A percentile compares a stretch with the other conserved stretches of the same genome.
Evolutionary conservation across 2,797 vertebrate genomes (phyloP).

Genomic region (Anguilla anguilla): DNA sequence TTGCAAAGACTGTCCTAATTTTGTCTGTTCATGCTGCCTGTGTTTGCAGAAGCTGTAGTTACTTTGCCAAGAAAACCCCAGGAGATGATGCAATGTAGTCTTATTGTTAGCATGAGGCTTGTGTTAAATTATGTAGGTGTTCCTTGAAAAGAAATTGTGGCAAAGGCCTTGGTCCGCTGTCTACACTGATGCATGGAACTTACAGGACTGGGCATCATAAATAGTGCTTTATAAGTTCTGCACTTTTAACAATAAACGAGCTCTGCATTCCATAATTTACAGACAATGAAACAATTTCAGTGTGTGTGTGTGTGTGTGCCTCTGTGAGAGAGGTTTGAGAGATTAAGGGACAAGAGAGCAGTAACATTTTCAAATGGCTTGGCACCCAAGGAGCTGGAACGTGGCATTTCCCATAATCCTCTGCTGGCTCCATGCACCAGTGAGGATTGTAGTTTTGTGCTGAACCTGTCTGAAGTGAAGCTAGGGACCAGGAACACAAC

Average conservation of each 20-base stretch:
- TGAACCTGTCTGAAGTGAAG: not conserved
- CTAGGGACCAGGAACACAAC: not conserved
- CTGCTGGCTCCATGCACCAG: not conserved
- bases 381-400: not conserved
- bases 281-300: not conserved
- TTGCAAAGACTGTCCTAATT: not conserved
- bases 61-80: not conserved
- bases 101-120: not conserved
- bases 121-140: not conserved
- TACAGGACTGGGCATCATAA: not conserved
- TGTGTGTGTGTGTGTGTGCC: not conserved
- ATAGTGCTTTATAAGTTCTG: not conserved
- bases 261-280: not conserved
- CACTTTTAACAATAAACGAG: not conserved
- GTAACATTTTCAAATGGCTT: not conserved
- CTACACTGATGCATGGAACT: not conserved
- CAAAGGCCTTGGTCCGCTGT: not conserved
- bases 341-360: not conserved
- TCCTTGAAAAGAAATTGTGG: not conserved
- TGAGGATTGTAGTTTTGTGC: not conserved
- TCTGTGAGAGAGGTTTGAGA: not conserved
- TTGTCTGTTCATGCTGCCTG: not conserved
- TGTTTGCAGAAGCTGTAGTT: not conserved
- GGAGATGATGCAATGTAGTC: not conserved
- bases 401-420: constrained; percentile 3